Base-by-base conservation (phyloP, 2,113 vertebrate genomes). In the Amphiprion ocellaris region DNA sequence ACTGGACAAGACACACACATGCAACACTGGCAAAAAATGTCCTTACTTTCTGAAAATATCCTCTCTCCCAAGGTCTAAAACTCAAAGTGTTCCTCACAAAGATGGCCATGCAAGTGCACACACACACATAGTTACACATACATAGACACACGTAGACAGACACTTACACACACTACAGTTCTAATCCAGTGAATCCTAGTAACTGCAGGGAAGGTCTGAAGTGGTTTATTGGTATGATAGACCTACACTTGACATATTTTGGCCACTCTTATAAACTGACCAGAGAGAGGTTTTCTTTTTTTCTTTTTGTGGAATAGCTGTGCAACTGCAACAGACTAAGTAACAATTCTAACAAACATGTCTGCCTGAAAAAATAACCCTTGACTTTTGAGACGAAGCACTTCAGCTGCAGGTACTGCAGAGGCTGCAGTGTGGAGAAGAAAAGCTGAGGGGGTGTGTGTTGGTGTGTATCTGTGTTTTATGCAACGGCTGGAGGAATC, bases 171-270 rank as follows among this genome's bases (percentile, higher is more conserved):
- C 54, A 46, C 19, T 8, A 6, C 39, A 0, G 15, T 19, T 72
- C 30, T 62, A 62, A 77, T 58, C 7, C 67, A 64, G 33, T 58
- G 58, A 85, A 58, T 81, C 41, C 56, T 21, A 66, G 47, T 21
- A 62, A 26, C 74, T 71, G 30, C 49, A 55, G 72, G 39, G 71
- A 54, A 67, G 53, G 50, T 81, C 21, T 59, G 17, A 53, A 55
- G 52, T 60, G 44, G 39, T 69, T 69, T 69, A 69, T 14, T 55
- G 64, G 68, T 61, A 56, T 53, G 53, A 21, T 0, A 69, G 52
- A 66, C 23, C 10, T 37, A 52, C 39, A 70, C 8, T 58, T 70
- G 28, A 72, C 21, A 59, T 64, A 79, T 70, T 74, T 61, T 74
- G 47, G 24, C 37, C 47, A 9, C 26, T 52, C 39, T 69, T 58